Evolutionary conservation across 1,140 invertebrate species (phyloP).

Genomic region (Berghia stephanieae): DNA sequence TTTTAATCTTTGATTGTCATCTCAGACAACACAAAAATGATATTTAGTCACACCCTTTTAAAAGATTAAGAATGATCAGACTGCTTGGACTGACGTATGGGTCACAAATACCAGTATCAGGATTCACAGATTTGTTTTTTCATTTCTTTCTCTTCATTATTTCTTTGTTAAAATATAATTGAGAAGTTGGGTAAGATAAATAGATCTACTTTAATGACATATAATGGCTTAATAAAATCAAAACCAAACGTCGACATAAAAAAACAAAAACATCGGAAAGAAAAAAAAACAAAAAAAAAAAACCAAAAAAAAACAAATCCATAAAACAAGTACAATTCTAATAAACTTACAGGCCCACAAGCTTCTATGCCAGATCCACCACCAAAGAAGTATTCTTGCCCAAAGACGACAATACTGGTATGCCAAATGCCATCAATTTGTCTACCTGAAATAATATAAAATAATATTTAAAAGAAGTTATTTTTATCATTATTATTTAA

Average conservation of each 20-base stretch:
- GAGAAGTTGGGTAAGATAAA: neutral
- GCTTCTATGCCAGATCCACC: constrained; percentile 80
- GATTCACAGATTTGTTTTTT: too few relatives aligned
- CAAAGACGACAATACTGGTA: constrained; percentile 85
- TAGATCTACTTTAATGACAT: neutral
- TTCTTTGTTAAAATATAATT: neutral
- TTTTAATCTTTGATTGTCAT: neutral
- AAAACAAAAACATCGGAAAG: neutral
- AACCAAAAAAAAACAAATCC: neutral
- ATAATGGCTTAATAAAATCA: neutral
- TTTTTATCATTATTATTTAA: too few relatives aligned
- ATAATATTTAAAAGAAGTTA: neutral
- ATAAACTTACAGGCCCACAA: constrained; percentile 78
- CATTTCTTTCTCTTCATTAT: too few relatives aligned
- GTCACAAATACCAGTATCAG: neutral
- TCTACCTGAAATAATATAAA: constrained; percentile 71
- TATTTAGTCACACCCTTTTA: neutral
- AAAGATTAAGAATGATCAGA: neutral
- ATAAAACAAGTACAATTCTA: neutral
- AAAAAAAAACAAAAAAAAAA: neutral
- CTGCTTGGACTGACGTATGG: neutral
- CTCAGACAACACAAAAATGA: neutral
- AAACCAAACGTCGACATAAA: neutral
- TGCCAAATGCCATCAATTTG: constrained; percentile 89
- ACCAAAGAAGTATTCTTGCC: constrained; percentile 88